Base-by-base conservation (phyloP, 2,113 vertebrate species). In the Talpa occidentalis region DNA sequence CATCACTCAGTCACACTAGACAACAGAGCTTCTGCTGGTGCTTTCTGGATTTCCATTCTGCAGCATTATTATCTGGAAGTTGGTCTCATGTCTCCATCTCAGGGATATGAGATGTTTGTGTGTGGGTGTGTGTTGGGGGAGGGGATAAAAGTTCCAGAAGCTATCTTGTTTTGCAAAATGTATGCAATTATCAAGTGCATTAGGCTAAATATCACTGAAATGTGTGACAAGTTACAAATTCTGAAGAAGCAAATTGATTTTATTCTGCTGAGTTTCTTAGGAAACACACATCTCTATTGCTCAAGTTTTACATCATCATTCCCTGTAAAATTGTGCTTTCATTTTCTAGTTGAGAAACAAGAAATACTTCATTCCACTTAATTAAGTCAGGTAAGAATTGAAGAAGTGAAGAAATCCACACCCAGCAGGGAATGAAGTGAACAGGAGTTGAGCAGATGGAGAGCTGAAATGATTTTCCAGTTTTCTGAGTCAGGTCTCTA, bases 401-500 rank as follows among this genome's bases (percentile, higher is more conserved):
- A 32, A 72, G 26, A 92, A 49, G 66, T 30, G 6, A 28, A 62
- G 10, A 24, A 49, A 26, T 47, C 32, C 11, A 40, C 35, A 7
- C 17, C 8, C 5, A 32, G 17, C 14, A 86, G 8, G 42, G n/a
- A 79, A 80, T 16, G 32, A 5, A 28, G 32, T 72, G 14, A 64
- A 6, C 30, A 79, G 80, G 70, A 66, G 15, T 26, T 78, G 77
- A 92, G 15, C 67, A 88, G 47, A 84, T 5, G 5, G 64, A 44
- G 28, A 83, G 7, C 30, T 60, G n/a, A 90, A 32, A 67, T n/a
- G 26, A 80, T 64, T 91, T 72, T 84, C 52, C n/a, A 69, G 47
- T 16, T 94, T 88, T 70, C 42, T 69, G 42, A 91, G 21, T 90
- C 85, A 93, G 72, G 15, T 84, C 74, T 91, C 82, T 64, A 59